Base-by-base conservation (phyloP, 2,888 invertebrate genomes). In the Lasioglossum pauxillum region DNA sequence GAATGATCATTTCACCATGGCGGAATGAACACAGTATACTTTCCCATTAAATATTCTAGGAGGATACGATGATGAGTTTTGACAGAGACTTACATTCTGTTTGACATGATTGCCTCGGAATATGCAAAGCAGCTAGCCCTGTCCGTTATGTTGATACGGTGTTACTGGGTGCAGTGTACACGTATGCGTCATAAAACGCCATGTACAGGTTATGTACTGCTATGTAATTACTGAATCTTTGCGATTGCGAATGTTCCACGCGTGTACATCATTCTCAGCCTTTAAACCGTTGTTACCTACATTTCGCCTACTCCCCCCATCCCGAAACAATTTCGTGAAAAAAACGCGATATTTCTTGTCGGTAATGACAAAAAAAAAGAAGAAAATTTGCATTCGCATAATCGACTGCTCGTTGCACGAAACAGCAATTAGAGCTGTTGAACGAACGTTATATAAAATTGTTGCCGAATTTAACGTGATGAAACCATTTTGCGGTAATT, bases 151-250 rank as follows among this genome's bases (percentile, higher is more conserved):
- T 83, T 83, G 90, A 89, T 87, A 75, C 82, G 80, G 80, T 80
- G 85, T 90, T 89, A 82, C 82, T 69, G 85, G 80, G 83, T 80
- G 82, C 82, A 78, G 90, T 85, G 69, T 89, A 85, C 85, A 78
- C 83, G 82, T 82, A 82, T 82, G 71, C 71, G 78, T 88, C 90
- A 84, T 90, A 88, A 89, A 89, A 83, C 72, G 80, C 80, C 80
- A 72, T 71, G 80, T 80, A 80, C 78, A 57, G 77, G 64, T 77
- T 80, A 80, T 78, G 77, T 84, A 84, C 87, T 76, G 80, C 78
- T 78, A 85, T 85, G 85, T 89, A 89, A 89, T 89, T 89, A 88
- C 89, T 82, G 90, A 83, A 89, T 87, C 80, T 83, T 87, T 80
- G 73, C 79, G 71, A 82, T 85, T 67, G 46, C 78, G 75, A 75